Evolutionary conservation across 2,888 invertebrate genomes (phyloP), one percentile per base, ranked within the genome.

Genomic region (Dolichopus griseipennis): DNA sequence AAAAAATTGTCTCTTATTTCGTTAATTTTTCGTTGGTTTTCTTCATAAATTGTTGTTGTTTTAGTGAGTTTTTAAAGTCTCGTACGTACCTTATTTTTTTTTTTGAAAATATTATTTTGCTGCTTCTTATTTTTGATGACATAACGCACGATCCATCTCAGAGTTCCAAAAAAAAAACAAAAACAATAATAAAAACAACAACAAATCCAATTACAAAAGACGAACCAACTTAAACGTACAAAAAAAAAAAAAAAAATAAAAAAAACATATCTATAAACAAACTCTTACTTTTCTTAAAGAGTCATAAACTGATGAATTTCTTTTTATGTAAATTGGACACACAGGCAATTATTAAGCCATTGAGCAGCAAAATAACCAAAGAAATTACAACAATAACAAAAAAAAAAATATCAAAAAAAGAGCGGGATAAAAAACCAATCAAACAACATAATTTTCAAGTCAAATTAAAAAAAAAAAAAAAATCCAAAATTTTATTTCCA

Each of bases 291-390:
- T 52, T 52, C 52, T 52, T n/a, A 52, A 52, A 52, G 52, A 52
- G 52, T 52, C n/a, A 52, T 52, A 52, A 52, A n/a, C n/a, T n/a
- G n/a, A 12, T 63, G 63, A 63, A 63, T 63, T 63, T 63, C 63
- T 63, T 63, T 63, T 63, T 63, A 63, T 63, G 63, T 27, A 63
- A 63, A 63, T 61, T 61, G 21, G 12, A 61, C 20, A 61, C 27
- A 63, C 15, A 21, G 63, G 52, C 18, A 52, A 52, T 9, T 18
- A 52, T 37, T 37, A 52, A 52, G 52, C 52, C 52, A 52, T 52
- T 52, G 52, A 18, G 52, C 6, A 15, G 15, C 15, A 9, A 15
- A 41, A 15, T 41, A 41, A 41, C 9, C 9, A 2, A 6, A 41
- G 15, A 27, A 27, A 27, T 27, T 4, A 27, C 5, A 27, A 27